Evolutionary conservation across 2,888 invertebrate species (phyloP).

Genomic region (Asteroscopus sphinx): DNA sequence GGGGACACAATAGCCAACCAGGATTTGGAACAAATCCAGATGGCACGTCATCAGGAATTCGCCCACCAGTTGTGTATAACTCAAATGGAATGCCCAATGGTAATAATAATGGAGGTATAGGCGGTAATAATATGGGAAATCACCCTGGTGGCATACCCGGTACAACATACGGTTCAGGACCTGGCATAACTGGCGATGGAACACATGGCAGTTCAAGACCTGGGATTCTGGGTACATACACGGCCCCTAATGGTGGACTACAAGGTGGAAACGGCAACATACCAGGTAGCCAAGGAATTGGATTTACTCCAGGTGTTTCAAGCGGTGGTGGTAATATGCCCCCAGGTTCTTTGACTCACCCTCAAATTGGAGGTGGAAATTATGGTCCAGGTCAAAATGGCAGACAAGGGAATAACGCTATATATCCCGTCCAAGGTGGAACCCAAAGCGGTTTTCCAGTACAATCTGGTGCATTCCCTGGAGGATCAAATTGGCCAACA

Average conservation of each 20-base stretch:
- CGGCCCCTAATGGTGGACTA: conserved; percentile 6
- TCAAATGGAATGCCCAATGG: conserved; percentile 22
- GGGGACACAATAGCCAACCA: conserved; percentile 25
- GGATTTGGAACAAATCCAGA: conserved; percentile 28
- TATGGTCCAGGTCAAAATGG: conserved; percentile 44
- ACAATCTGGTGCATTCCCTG: conserved; percentile 20
- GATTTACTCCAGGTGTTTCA: conserved; percentile 6
- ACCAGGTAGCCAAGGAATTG: conserved; percentile 24
- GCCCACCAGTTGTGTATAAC: conserved; percentile 34
- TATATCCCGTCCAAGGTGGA: conserved; percentile 25
- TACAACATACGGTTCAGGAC: conserved; percentile 17
- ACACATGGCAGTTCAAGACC: conserved; percentile 6
- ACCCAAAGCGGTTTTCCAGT: conserved; percentile 16
- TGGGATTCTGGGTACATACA: conserved; percentile 10
- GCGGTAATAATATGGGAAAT: conserved; percentile 20
- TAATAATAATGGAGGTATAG: conserved; percentile 36
- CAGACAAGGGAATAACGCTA: conserved; percentile 21
- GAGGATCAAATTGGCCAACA: conserved; percentile 59
- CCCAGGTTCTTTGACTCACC: conserved; percentile 31
- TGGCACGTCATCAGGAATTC: conserved; percentile 26
- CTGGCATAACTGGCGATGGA: conserved; percentile 8
- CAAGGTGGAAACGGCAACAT: conserved; percentile 26
- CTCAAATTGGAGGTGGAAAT: conserved; percentile 35
- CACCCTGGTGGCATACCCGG: conserved; percentile 6
- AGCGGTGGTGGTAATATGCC: conserved; percentile 33